Evolutionary conservation across 2,797 vertebrate species (phyloP), one percentile per base, ranked within the genome.

Genomic region (Anas flavirostris): DNA sequence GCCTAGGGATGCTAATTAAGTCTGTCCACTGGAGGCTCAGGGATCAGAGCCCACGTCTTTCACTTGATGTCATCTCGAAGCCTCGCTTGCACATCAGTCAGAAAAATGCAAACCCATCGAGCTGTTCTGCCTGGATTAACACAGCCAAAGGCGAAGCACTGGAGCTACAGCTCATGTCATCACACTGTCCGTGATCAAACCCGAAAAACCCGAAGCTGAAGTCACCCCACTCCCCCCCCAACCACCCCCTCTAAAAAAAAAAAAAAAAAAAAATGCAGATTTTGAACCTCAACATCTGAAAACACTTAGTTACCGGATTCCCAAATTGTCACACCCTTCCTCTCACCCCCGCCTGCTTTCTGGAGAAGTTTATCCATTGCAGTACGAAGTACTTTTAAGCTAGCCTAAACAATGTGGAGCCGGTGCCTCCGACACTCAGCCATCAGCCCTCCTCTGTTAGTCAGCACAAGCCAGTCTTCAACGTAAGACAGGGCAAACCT

Each of bases 1-100:
- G 87, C 92, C 74, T 50, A 48, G 95, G 4, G 14, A 63, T 56
- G 77, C 94, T 95, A 81, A 95, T 82, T 31, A 88, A 94, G 48
- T n/a, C 82, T 87, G 72, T 50, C 82, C 92, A n/a, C 7, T 66
- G 28, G 80, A 16, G 44, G 85, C 84, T 64, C 6, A 7, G 60
- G 72, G 88, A 93, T 72, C 88, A 72, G 76, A 91, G 58, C 66
- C 35, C 64, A 21, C 1, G 1, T 28, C 72, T 59, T 67, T 17
- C 10, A 10, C 44, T 85, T 35, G 58, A 16, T 91, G 48, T 66
- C 89, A 75, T 29, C 73, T 11, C 41, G 41, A 28, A 77, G 53
- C 9, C 2, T 79, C 79, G 35, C 80, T 77, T 43, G 12, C 37
- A 78, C 50, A 41, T 35, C 70, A 29, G 18, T 37, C 77, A 59